These are phyloP conservation scores for Ivindomyrus marchei DNA, from an alignment of 2,113 vertebrate genomes.

Conservation along the genomic window DNA sequence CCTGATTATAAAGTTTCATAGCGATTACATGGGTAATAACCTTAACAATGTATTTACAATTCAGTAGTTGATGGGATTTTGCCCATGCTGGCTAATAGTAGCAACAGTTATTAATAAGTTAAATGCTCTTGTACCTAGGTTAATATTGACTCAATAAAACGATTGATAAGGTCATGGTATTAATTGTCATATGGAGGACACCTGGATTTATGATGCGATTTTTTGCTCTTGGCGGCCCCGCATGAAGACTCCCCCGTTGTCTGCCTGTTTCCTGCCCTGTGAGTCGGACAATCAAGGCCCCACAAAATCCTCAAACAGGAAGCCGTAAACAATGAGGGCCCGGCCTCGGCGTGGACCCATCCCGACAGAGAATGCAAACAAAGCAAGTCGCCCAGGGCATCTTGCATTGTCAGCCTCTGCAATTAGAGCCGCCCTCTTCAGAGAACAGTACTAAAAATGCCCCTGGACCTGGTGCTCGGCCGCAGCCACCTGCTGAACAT, in stretches of 20 bases:
- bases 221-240: background rate
- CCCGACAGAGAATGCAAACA: background rate
- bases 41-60: background rate
- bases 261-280: constrained; percentile 4
- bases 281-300: background rate
- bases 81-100: background rate
- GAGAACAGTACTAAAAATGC: background rate
- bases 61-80: background rate
- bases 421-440: background rate
- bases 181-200: background rate
- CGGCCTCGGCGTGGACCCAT: background rate
- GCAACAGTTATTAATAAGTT: background rate
- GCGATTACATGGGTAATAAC: background rate
- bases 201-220: background rate
- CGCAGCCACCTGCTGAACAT: background rate
- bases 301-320: constrained; percentile 10
- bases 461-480: background rate
- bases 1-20: background rate
- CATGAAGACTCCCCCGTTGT: background rate
- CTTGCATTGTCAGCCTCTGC: background rate
- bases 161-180: background rate
- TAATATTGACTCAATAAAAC: background rate
- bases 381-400: background rate
- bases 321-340: constrained; percentile 4
- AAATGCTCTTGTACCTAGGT: background rate